Base-by-base conservation (phyloP, 1,140 invertebrate genomes). In the Charaxes varanes region DNA sequence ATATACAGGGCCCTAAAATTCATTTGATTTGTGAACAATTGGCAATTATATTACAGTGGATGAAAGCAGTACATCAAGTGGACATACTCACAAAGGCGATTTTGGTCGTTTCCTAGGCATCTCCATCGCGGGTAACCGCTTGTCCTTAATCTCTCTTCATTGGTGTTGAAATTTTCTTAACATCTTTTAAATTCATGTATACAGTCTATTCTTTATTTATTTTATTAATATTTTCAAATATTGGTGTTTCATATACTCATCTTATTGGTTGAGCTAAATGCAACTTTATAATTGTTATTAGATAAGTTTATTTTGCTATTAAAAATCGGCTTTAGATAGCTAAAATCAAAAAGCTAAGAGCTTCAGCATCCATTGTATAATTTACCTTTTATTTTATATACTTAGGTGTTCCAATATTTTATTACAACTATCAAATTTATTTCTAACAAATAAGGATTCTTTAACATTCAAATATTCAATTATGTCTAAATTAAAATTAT, bases 41-140 rank as follows among this genome's bases (percentile, higher is more conserved):
- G 55, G 59, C 68, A 60, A n/a, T 72, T 71, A 53, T 54, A 62
- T 81, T 78, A 36, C 76, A 80, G 76, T 80, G 60, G 79, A 80
- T 35, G 79, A 83, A 60, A 62, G 70, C 63, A 60, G 76, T 57
- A 44, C 66, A 38, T 49, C 65, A 59, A 70, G 68, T 56, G 76
- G 73, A 62, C 70, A 70, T 53, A 70, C 65, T 49, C 59, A 79
- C 52, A 76, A 88, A 73, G 86, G 86, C 71, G 87, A 88, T 61
- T 88, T 88, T 72, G 89, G 89, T 83, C 90, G 90, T 78, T 92
- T 91, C 85, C 87, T 92, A 85, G 86, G 89, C 71, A 87, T 92
- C 78, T 90, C 90, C 63, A 89, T 87, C 65, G 85, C 86, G 83
- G 87, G 87, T 88, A 88, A 88, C 79, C 76, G 79, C 79, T 77